phyloP scores from a whole-genome alignment of 2,113 vertebrate genomes.

The Myiozetetes cayanensis region DNA sequence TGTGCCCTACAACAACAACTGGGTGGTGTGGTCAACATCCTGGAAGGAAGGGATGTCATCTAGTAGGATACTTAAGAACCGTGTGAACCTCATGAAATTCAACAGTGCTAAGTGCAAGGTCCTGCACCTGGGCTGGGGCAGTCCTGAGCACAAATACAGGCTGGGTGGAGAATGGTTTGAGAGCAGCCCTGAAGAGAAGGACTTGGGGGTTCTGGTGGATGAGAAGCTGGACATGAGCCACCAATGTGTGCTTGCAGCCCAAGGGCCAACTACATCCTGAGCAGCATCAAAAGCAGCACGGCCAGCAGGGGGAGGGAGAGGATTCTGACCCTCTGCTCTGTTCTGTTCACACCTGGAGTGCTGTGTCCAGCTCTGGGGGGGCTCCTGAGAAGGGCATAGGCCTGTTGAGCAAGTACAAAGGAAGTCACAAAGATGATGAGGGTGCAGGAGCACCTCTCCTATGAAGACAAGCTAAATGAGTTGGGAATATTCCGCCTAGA shows the following conservation, averaged over 20 bases:
- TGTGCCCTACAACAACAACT: not conserved
- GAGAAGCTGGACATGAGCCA: not conserved
- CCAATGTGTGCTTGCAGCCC: not conserved
- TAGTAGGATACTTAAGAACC: not conserved
- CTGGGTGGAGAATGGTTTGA: not conserved
- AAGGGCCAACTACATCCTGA: too few relatives aligned
- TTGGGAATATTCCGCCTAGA: not conserved
- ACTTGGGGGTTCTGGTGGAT: not conserved
- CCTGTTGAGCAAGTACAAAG: accelerated
- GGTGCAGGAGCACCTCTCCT: not conserved
- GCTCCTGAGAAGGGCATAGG: not conserved
- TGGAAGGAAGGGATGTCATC: too few relatives aligned
- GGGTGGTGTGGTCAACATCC: not conserved
- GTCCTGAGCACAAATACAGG: not conserved
- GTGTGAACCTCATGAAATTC: not conserved
- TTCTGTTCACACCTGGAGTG: not conserved
- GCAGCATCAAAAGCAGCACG: not conserved
- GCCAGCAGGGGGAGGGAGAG: not conserved
- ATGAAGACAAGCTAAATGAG: not conserved
- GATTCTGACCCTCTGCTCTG: not conserved
- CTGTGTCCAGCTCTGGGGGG: not conserved
- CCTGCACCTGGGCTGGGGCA: not conserved
- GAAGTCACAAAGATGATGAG: not conserved
- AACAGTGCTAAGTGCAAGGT: not conserved
- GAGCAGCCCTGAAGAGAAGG: not conserved